phyloP scores from a whole-genome alignment of 2,113 vertebrate genomes.

The Acrocephalus arundinaceus region DNA sequence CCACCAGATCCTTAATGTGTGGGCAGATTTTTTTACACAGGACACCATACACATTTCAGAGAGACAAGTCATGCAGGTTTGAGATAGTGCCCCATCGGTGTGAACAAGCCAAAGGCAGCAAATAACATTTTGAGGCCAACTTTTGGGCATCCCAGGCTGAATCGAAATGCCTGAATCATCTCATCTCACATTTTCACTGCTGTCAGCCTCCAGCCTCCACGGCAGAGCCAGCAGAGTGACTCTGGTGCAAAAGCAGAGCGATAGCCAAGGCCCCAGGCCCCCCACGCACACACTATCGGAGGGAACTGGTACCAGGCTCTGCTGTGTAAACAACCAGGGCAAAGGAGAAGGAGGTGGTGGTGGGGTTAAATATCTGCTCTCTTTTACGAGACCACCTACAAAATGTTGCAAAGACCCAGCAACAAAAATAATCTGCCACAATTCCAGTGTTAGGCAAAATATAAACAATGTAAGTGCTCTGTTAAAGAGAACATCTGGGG shows the following conservation, averaged over 20 bases:
- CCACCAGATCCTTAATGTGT: not conserved
- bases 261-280: not conserved
- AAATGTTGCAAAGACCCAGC: slow-evolving; percentile 52
- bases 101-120: not conserved
- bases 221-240: not conserved
- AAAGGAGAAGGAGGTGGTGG: slow-evolving; percentile 57
- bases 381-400: slow-evolving; percentile 75
- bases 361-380: slow-evolving; percentile 71
- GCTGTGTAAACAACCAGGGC: slow-evolving; percentile 63
- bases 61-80: not conserved
- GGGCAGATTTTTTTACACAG: not conserved
- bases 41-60: not conserved
- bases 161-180: not conserved
- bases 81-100: not conserved
- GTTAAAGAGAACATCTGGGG: slow-evolving; percentile 72
- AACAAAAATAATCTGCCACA: slow-evolving; percentile 67
- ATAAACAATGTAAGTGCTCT: slow-evolving; percentile 65
- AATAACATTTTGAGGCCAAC: not conserved
- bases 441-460: slow-evolving; percentile 55
- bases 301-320: slow-evolving; percentile 65
- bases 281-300: not conserved
- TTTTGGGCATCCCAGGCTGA: not conserved
- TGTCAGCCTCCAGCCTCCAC: not conserved
- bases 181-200: not conserved
- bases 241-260: not conserved